phyloP scores from a whole-genome alignment of 2,113 vertebrate genomes.

The Stigmatopora argus region DNA sequence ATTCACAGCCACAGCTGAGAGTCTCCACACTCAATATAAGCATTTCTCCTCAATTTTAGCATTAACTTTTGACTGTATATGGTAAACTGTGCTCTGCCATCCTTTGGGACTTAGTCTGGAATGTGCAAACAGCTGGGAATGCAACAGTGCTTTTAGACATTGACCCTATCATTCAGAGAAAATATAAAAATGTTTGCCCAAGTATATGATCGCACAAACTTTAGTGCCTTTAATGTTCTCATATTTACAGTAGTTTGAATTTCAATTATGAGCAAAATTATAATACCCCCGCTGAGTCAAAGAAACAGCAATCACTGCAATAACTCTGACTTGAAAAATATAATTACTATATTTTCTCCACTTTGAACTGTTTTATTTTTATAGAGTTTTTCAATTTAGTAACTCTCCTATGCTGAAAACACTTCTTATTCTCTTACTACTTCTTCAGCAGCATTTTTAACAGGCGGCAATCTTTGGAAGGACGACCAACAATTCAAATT shows the following conservation, averaged over 20 bases:
- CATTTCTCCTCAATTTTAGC: constrained; percentile 14
- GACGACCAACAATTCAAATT: too few species aligned
- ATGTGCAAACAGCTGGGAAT: constrained; percentile 55
- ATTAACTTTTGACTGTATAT: constrained; percentile 1
- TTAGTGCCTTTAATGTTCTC: not conserved
- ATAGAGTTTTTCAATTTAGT: too few species aligned
- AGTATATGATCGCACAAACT: not conserved
- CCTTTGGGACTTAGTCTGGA: constrained; percentile 24
- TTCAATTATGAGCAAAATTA: too few species aligned
- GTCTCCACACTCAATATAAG: constrained; percentile 5
- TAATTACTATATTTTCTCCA: too few species aligned
- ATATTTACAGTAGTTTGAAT: not conserved
- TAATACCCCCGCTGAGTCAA: too few species aligned
- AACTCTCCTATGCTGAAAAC: too few species aligned
- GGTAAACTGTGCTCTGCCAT: constrained; percentile 4
- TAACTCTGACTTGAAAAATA: too few species aligned
- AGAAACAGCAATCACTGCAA: too few species aligned
- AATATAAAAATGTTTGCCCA: not conserved
- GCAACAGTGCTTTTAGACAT: constrained; percentile 22
- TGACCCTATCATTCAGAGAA: constrained; percentile 7
- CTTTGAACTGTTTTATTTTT: too few species aligned
- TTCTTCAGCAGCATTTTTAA: too few species aligned
- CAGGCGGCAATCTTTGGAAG: too few species aligned
- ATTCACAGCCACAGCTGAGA: constrained; percentile 13
- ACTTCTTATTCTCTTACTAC: too few species aligned